Conservation (phyloP, 2,113 vertebrate species). For the Spheniscus mendiculus region DNA sequence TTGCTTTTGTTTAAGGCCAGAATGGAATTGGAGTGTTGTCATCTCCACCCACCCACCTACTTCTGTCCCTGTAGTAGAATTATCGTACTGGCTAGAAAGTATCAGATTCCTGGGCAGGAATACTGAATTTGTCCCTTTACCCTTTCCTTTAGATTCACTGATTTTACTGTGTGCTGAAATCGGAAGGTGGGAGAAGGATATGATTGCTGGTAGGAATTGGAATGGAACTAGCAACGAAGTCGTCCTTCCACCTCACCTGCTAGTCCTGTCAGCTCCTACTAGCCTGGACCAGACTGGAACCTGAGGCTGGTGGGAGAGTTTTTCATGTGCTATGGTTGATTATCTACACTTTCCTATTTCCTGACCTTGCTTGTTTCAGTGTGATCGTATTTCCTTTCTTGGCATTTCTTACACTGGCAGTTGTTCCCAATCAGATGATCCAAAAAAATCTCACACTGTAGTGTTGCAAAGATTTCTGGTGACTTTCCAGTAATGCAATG, state of each 20-base stretch:
- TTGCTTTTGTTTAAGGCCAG: background rate
- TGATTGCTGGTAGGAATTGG: background rate
- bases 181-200: background rate
- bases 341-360: background rate
- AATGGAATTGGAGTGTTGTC: background rate
- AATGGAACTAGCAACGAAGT: background rate
- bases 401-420: background rate
- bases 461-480: background rate
- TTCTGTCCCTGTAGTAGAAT: background rate
- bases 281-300: background rate
- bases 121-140: background rate
- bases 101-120: background rate
- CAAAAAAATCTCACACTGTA: background rate
- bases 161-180: background rate
- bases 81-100: background rate
- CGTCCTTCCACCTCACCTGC: background rate
- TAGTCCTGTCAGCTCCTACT: background rate
- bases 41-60: background rate
- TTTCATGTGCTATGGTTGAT: background rate
- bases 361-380: background rate
- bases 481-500: background rate
- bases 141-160: background rate
- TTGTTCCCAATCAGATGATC: background rate
- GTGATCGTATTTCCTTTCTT: background rate
- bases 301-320: background rate